Evolutionary conservation across 1,140 invertebrate genomes (phyloP), one percentile per base, ranked within the genome.

Genomic region (Orchesella cincta): DNA sequence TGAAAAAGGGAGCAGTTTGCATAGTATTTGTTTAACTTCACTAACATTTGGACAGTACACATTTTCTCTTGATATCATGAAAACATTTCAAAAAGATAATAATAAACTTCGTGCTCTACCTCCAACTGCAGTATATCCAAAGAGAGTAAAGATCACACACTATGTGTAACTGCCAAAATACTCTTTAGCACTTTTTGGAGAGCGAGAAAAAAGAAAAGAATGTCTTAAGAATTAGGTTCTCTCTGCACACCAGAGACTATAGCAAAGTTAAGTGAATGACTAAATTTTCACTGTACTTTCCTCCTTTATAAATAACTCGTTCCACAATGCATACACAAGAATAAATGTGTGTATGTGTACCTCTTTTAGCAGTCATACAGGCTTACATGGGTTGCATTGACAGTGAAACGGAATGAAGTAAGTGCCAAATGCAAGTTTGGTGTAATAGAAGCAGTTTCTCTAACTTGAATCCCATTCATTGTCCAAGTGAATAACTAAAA

Each of bases 211-310:
- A n/a, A 67, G 33, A 67, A 33, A 67, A 67, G 62, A 67, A 67
- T 67, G 62, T 67, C 62, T 67, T 67, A 31, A 67, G 62, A 67
- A 67, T 67, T 67, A 67, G 62, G 62, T 67, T 67, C 31, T 31
- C 54, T 23, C 20, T 46, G 39, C 39, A 28, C 26, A n/a, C 16
- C 12, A 33, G 62, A 33, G 28, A 31, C 62, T 67, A 23, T 18
- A n/a, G 8, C 31, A 67, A 29, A 67, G 28, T 67, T 67, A 67
- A 67, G 62, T 67, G 31, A 67, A 67, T 31, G 62, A 33, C 62
- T 67, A 67, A 67, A 67, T 67, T 67, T 57, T 67, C 33, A 29
- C 62, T 31, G 62, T 67, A 33, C 26, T 67, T 67, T 67, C n/a
- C 62, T 5, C 28, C 31, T 12, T 67, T 67, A 67, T 67, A 67